phyloP scores from a whole-genome alignment of 2,888 invertebrate genomes.

The Acanthopleura granulata region DNA sequence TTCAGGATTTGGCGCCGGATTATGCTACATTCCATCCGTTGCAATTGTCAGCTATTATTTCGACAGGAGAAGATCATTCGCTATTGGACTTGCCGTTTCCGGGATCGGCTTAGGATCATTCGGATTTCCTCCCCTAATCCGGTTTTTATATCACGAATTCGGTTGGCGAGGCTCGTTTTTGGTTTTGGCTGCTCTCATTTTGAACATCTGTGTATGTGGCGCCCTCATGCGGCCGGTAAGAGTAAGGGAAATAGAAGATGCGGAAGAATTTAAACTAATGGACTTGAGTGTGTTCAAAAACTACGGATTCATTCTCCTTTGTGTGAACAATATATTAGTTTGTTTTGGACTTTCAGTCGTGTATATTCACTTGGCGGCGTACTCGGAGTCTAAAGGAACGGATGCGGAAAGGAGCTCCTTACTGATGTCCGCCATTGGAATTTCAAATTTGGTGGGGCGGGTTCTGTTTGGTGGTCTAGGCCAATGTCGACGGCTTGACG shows the following conservation, averaged over 20 bases:
- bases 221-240: conserved; percentile 39
- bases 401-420: conserved; percentile 37
- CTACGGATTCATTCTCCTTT: conserved; percentile 37
- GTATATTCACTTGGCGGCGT: conserved; percentile 46
- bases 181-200: conserved; percentile 39
- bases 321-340: conserved; percentile 44
- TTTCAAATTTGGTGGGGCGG: conserved; percentile 46
- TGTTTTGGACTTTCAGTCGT: conserved; percentile 47
- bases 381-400: conserved; percentile 36
- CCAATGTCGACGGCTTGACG: conserved; percentile 31
- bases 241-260: not conserved
- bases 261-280: conserved; percentile 32
- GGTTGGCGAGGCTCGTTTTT: conserved; percentile 48
- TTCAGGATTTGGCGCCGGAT: conserved; percentile 48
- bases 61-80: conserved; percentile 39
- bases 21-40: conserved; percentile 48
- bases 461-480: conserved; percentile 39
- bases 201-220: conserved; percentile 48
- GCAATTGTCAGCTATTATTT: conserved; percentile 49
- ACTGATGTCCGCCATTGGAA: conserved; percentile 44
- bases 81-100: conserved; percentile 48
- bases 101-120: conserved; percentile 53
- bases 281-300: conserved; percentile 44
- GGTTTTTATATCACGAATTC: conserved; percentile 38
- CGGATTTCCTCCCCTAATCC: conserved; percentile 46